Percentiles rank a stretch among this genome's conserved stretches.
phyloP scores from a whole-genome alignment of 2,113 vertebrate species.

The Cynocephalus volans region DNA sequence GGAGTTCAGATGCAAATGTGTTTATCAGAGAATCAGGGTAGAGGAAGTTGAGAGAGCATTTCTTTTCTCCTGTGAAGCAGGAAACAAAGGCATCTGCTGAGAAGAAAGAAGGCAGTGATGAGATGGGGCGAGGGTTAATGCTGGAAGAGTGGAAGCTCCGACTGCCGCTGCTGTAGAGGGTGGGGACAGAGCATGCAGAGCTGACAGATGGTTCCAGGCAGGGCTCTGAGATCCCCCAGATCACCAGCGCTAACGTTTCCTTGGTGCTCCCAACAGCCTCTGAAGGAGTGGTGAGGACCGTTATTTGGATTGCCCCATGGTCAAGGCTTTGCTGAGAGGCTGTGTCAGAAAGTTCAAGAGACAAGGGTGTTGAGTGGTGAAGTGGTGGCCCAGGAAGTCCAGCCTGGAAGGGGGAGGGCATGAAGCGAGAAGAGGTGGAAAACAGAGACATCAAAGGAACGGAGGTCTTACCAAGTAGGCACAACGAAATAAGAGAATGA shows the following conservation, averaged over 20 bases:
- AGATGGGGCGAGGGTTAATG: background rate
- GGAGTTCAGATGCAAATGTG: background rate
- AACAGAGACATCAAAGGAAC: background rate
- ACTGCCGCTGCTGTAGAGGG: background rate
- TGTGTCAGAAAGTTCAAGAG: background rate
- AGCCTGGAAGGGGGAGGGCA: background rate
- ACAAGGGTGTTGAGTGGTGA: background rate
- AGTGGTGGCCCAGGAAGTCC: background rate
- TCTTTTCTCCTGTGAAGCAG: background rate
- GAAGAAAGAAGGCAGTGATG: background rate
- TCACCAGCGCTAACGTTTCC: background rate
- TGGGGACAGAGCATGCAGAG: background rate
- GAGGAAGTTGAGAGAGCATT: background rate
- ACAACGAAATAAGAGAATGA: background rate
- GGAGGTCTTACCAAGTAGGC: background rate
- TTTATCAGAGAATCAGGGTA: background rate
- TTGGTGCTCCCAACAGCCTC: background rate
- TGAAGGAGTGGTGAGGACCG: background rate
- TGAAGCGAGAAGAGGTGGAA: background rate
- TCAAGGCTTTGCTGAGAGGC: background rate
- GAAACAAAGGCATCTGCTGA: background rate
- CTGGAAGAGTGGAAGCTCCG: background rate
- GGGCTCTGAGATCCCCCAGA: background rate
- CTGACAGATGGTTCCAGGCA: background rate
- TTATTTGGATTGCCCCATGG: background rate